Base-by-base conservation (phyloP, 2,888 invertebrate species). In the Dendrolimus houi region DNA sequence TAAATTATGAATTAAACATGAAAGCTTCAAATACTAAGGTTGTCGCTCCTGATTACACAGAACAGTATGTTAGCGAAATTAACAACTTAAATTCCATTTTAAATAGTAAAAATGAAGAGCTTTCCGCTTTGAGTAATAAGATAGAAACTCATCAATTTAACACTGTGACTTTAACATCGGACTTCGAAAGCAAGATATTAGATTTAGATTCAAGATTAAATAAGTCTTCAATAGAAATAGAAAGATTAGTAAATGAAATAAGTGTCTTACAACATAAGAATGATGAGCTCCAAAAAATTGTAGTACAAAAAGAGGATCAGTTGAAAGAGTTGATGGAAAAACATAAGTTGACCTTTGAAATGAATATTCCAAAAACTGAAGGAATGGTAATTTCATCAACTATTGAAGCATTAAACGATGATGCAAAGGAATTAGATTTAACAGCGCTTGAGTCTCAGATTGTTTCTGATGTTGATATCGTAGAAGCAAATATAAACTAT, bases 61-160 rank as follows among this genome's bases (percentile, higher is more conserved):
- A 89, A 59, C 89, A 89, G 63, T 90, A 88, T 62, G 79, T 90
- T 63, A 88, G 75, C 65, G 93, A 93, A 79, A 93, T 93, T 66
- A 92, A 92, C 66, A 91, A 89, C 52, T 74, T 93, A 0, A 91
- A 92, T 57, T 85, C 91, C 57, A 64, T 91, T 52, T 69, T 93
- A 2, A 84, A 84, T 52, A 85, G 78, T 58, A 92, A 92, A 72
- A 91, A 91, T 67, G 71, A 85, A 47, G 86, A 92, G 65, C 87
- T 92, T 57, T 75, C 79, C 47, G 79, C 83, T 54, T 62, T 85
- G 1, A 74, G 67, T 59, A 78, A 75, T 61, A 83, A 75, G 64
- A 58, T 83, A 54, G 75, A 83, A 60, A 59, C 63, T 41, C 59
- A 79, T 53, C 81, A 87, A 64, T 60, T 66, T 12, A 78, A 71